These are phyloP conservation scores for Charadrius vociferus DNA, from an alignment of 2,113 vertebrate species.

Conservation along the genomic window DNA sequence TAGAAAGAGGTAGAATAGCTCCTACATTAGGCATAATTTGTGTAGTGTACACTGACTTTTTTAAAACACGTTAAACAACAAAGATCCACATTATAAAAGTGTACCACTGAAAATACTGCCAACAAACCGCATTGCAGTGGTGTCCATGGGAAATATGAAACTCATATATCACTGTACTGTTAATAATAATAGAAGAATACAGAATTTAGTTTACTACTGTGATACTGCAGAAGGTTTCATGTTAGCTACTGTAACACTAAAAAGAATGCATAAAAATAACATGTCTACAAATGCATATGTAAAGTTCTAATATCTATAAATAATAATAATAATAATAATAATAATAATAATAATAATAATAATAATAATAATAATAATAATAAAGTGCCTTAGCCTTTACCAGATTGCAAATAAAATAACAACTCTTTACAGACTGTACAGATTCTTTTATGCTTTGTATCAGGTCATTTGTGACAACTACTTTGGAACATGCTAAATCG, in stretches of 20 bases:
- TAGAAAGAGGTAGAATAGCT: conserved; percentile 50
- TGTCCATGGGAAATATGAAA: conserved; percentile 26
- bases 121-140: conserved; percentile 57
- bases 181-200: conserved; percentile 13
- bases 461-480: background rate
- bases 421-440: background rate
- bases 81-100: conserved; percentile 21
- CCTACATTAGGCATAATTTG: conserved; percentile 55
- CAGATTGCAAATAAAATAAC: background rate
- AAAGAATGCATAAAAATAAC: background rate
- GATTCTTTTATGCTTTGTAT: background rate
- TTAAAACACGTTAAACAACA: conserved; percentile 38
- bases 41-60: conserved; percentile 40
- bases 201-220: background rate
- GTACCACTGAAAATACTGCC: conserved; percentile 15
- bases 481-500: background rate
- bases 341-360: background rate
- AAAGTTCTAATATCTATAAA: background rate
- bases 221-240: background rate
- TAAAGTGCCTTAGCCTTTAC: background rate
- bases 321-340: background rate
- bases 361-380: background rate
- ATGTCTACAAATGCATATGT: background rate
- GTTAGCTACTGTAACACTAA: background rate
- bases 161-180: conserved; percentile 3